Percentiles rank a stretch among this genome's conserved stretches.
Conservation (phyloP, 92 coral and sea anemone species). For the Epizoanthus fatuus region DNA sequence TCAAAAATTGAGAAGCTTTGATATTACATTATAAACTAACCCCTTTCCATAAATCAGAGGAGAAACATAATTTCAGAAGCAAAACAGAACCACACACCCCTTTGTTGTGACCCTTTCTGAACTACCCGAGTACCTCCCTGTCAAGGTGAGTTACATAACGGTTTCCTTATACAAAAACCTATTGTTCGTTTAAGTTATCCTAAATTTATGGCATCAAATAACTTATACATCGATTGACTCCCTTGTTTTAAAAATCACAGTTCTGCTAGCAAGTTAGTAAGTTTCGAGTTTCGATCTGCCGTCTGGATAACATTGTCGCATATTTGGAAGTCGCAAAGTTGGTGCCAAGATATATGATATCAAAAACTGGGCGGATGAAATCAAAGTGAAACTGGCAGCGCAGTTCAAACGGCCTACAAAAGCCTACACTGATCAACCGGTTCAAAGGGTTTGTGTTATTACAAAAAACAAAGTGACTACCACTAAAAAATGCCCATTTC, state of each 20-base stretch:
- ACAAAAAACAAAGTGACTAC: too few species aligned
- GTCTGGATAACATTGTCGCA: neutral
- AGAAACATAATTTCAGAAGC: neutral
- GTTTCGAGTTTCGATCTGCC: constrained; percentile 14
- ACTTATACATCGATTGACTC: neutral
- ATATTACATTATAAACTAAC: neutral
- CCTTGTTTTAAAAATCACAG: neutral
- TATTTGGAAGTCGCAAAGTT: too few species aligned
- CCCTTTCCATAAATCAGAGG: neutral
- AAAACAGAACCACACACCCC: too few species aligned
- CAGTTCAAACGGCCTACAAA: neutral
- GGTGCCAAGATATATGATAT: neutral
- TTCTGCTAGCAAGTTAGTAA: constrained; percentile 1
- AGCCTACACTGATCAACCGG: too few species aligned
- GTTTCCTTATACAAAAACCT: too few species aligned
- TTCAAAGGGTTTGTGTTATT: too few species aligned
- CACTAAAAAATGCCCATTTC: too few species aligned
- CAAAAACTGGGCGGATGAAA: neutral
- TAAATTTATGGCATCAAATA: neutral
- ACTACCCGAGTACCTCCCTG: too few species aligned
- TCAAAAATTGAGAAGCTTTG: neutral
- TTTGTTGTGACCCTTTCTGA: too few species aligned
- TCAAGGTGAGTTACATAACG: too few species aligned
- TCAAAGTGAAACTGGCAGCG: neutral
- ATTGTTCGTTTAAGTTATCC: neutral